Evolutionary conservation across 2,797 vertebrate species (phyloP), one percentile per base, ranked within the genome.

Genomic region (Galagoides demidoff): DNA sequence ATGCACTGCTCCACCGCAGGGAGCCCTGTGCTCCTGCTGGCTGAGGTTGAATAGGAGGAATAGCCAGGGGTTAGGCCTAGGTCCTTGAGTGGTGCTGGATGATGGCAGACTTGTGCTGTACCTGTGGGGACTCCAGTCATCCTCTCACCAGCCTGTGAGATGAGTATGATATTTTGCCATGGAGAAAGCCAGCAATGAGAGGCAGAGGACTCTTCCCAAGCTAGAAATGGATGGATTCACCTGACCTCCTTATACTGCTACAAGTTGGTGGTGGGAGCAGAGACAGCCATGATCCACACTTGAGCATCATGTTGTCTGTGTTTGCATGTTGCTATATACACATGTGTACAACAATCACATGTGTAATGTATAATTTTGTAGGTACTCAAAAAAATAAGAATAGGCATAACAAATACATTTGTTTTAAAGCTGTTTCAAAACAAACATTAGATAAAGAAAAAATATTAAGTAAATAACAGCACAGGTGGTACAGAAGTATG

Each of bases 101-200:
- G 10, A 85, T 9, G 20, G 5, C 34, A 34, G 87, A 37, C 13
- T 3, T 0, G 6, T 1, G 27, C 7, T 3, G 1, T 9, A 3
- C 29, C 8, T 37, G 22, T 6, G 1, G 13, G 10, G 29, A 14
- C 1, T 1, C 45, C 19, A 27, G 71, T 85, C 29, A 4, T 16
- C 23, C 23, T 70, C 23, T 37, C 27, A 27, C 14, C 43, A 43
- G 27, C 43, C 68, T 5, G 0, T 0, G 45, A 73, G n/a, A 37
- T 0, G 1, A 8, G 17, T 4, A 3, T 61, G 2, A 1, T 43
- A 23, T 1, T 86, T 39, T 10, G 31, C 3, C 68, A 9, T 10
- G 45, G 71, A 86, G 64, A 31, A 90, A 63, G 22, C 0, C 8
- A 25, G 16, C 43, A 45, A 12, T 0, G 66, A 57, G 13, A 70